Conservation (phyloP, 2,113 vertebrate species). For the Carlito syrichta region DNA sequence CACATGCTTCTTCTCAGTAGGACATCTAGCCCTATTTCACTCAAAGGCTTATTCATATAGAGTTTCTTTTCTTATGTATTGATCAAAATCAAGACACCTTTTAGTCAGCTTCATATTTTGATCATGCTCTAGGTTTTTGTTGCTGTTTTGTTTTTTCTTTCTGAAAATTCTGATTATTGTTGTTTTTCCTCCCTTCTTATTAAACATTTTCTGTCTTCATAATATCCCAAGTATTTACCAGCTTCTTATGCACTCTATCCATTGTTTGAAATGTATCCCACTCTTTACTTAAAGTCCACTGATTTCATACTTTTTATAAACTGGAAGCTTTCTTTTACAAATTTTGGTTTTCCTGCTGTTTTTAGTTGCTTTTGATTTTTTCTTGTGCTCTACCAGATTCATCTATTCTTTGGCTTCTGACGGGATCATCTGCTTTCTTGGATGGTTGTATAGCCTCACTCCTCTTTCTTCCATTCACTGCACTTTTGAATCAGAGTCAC, state of each 20-base stretch:
- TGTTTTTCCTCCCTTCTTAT: background rate
- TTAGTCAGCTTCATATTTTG: background rate
- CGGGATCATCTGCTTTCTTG: background rate
- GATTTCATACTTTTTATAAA: background rate
- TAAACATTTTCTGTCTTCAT: background rate
- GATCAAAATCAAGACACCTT: background rate
- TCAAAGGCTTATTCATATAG: background rate
- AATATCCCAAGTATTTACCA: background rate
- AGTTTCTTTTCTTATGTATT: background rate
- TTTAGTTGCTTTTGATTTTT: background rate
- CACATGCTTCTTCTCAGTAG: background rate
- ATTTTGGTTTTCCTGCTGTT: background rate
- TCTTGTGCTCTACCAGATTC: background rate
- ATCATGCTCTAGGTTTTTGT: background rate
- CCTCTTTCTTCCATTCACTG: background rate
- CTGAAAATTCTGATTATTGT: background rate
- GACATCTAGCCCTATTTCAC: background rate
- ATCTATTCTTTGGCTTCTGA: background rate
- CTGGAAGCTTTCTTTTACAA: background rate
- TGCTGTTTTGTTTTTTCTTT: background rate
- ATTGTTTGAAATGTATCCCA: background rate
- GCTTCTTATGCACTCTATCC: background rate
- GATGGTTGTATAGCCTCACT: background rate
- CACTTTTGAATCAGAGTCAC: background rate
- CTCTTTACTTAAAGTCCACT: background rate